Evolutionary conservation across 2,797 vertebrate species (phyloP).

Genomic region (Leptodactylus fallax): DNA sequence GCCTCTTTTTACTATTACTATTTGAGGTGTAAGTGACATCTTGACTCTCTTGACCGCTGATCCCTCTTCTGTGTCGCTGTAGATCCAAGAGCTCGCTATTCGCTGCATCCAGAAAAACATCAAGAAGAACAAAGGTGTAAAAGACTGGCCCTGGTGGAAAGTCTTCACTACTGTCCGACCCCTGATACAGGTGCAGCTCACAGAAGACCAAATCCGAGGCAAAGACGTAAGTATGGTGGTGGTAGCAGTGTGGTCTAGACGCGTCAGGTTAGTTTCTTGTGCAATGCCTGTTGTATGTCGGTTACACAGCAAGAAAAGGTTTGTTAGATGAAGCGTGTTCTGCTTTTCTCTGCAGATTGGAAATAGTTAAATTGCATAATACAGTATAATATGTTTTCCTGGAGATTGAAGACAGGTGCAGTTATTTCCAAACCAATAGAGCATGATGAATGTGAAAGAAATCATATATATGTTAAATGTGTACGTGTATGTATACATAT

Average conservation of each 20-base stretch:
- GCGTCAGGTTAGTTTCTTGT: background rate
- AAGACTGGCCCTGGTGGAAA: constrained; percentile 97
- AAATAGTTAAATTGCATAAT: constrained; percentile 17
- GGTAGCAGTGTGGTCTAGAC: too few species aligned
- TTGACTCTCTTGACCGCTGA: background rate
- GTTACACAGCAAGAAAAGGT: background rate
- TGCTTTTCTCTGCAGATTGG: background rate
- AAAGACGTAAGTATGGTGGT: constrained; percentile 77
- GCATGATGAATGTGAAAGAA: background rate
- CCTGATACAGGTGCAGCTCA: constrained; percentile 94
- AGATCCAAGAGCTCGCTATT: constrained; percentile 95
- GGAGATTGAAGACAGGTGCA: constrained; percentile 26
- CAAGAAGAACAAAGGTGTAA: constrained; percentile 94
- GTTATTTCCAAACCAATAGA: background rate
- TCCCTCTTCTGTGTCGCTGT: constrained; percentile 40
- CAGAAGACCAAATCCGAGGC: constrained; percentile 91
- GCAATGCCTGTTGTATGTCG: background rate
- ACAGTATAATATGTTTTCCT: background rate
- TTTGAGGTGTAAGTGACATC: background rate
- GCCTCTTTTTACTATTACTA: background rate
- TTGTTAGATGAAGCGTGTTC: background rate
- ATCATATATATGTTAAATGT: background rate
- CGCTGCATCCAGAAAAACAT: constrained; percentile 93
- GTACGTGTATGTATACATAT: background rate
- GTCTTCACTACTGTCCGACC: constrained; percentile 94